Evolutionary conservation across 2,888 invertebrate genomes (phyloP).

Genomic region (Bombyx huttoni): DNA sequence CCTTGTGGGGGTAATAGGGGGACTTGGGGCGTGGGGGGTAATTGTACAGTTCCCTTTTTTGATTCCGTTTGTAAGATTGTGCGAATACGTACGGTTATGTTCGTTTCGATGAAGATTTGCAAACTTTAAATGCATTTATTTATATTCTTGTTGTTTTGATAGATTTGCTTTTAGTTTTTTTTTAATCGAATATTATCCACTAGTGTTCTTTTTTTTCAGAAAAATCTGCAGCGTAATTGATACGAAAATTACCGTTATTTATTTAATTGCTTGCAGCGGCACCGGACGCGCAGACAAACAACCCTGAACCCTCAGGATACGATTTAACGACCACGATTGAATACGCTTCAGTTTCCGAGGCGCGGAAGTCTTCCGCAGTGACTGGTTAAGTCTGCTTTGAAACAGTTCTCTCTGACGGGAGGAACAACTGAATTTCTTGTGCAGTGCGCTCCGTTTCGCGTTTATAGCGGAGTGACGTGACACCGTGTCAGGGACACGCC

Average conservation of each 20-base stretch:
- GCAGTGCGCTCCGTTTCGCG: constrained; percentile 9
- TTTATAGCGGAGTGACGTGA: constrained; percentile 28
- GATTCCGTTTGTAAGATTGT: constrained; percentile 10
- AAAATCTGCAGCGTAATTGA: no score
- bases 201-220: no score
- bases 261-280: no score
- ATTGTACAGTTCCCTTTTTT: constrained; percentile 18
- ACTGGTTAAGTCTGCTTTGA: constrained; percentile 25
- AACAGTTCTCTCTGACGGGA: constrained; percentile 15
- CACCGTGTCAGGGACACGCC: constrained; percentile 32
- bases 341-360: not conserved
- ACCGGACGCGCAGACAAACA: no score
- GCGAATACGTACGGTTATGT: not conserved
- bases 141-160: no score
- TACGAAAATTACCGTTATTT: no score
- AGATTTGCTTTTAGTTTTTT: no score
- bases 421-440: constrained; percentile 1
- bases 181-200: no score
- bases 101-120: not conserved
- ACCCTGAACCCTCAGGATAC: no score
- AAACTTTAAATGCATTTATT: not conserved
- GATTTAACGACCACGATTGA: no score
- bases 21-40: constrained; percentile 9
- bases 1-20: constrained; percentile 27
- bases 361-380: constrained; percentile 5